Evolutionary conservation across 2,113 vertebrate genomes (phyloP), one percentile per base, ranked within the genome.

Genomic region (Pteronura brasiliensis): DNA sequence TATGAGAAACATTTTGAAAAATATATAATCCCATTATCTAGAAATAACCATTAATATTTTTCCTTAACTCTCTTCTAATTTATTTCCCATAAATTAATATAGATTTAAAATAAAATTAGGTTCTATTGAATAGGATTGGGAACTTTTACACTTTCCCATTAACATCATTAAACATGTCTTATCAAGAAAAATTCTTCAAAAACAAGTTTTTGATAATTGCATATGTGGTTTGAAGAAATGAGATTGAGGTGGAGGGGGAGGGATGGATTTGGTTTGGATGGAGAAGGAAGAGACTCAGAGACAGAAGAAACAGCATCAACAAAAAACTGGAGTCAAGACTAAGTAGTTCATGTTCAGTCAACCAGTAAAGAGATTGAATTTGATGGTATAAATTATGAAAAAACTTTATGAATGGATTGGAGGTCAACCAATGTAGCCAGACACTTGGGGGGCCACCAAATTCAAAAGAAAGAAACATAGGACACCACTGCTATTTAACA

Each of bases 31-130:
- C 7, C 31, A 79, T 76, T 17, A 91, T 42, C 34, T 89, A n/a
- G 36, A 97, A 93, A 52, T 83, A 96, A 52, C 4, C 42, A 67
- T 36, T 77, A 95, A 77, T 34, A 44, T 34, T 93, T 92, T 63
- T 91, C 10, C 59, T 96, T 90, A 29, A 49, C 67, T 87, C 94
- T 59, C n/a, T 88, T 92, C 49, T 85, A 29, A 20, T 69, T 29
- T 93, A 39, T 95, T 71, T 20, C 25, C 36, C 82, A 79, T 83
- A 77, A 59, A 27, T 44, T 57, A 29, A 11, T 52, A 8, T 18
- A 72, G 57, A 47, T 39, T 90, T 49, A 71, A 83, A 63, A 71
- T 71, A 69, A 96, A 88, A 69, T 92, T 67, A 74, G 7, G 11
- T 82, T 76, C 29, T 36, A 29, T 72, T 47, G 31, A 39, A 25